These are phyloP conservation scores for Lycopodina hypogea DNA, from an alignment of 37 sponge, comb jelly and placozoan genomes.

Conservation along the genomic window DNA sequence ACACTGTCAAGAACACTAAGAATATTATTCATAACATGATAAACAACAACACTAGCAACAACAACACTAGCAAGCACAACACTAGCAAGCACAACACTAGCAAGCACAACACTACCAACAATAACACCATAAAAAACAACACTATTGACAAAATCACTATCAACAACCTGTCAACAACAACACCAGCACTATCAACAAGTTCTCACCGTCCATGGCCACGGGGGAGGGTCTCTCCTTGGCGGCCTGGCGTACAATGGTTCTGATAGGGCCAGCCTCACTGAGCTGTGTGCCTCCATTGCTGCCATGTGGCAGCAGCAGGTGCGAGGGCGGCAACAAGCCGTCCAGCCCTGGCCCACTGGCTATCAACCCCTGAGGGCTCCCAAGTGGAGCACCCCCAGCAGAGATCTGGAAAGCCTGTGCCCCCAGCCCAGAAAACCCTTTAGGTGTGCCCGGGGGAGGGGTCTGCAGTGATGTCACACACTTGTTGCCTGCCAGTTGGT, in stretches of 20 bases:
- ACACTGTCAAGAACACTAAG: not conserved
- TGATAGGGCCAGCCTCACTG: slow-evolving; percentile 53
- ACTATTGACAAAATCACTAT: not conserved
- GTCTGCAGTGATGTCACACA: slow-evolving; percentile 24
- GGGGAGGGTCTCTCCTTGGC: slow-evolving; percentile 55
- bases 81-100: not conserved
- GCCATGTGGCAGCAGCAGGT: not conserved
- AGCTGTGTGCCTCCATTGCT: slow-evolving; percentile 18
- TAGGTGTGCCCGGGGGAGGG: slow-evolving; percentile 20
- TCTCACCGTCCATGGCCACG: slow-evolving; percentile 51
- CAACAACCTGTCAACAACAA: not conserved
- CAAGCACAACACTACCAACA: not conserved
- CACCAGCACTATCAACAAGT: not conserved
- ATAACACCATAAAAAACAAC: not conserved
- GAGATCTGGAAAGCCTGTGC: slow-evolving; percentile 24
- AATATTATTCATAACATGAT: not conserved
- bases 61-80: not conserved
- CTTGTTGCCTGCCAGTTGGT: slow-evolving; percentile 2
- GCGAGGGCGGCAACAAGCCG: slow-evolving; percentile 24
- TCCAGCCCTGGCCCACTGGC: slow-evolving; percentile 29
- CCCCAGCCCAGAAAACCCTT: not conserved
- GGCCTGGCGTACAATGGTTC: slow-evolving; percentile 29
- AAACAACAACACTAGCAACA: not conserved
- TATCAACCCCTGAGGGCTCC: no score
- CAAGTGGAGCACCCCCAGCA: no score